Evolutionary conservation across 1,140 invertebrate genomes (phyloP), one percentile per base, ranked within the genome.

Genomic region (Drosophila insularis): DNA sequence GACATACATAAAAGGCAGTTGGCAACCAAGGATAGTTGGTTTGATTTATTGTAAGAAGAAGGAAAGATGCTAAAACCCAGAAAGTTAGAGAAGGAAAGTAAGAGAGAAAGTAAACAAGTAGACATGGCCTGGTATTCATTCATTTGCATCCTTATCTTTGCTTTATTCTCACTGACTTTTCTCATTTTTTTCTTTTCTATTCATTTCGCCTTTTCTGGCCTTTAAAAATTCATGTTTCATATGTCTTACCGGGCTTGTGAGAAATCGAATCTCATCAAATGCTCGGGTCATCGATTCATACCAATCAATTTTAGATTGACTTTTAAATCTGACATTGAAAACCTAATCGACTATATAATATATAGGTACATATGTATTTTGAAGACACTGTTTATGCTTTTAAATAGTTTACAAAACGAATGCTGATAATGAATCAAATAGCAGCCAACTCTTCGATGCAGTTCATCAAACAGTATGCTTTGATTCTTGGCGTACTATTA

Each of bases 1-100:
- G 55, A 58, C 55, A 35, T 21, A 58, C 55, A 35, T 13, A 50
- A 37, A 37, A n/a, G 35, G 35, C 14, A 50, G 46, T 21, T 50
- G 46, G 7, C 19, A 8, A 50, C 35, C 35, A 37, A 37, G 11
- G 35, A 37, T 37, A 37, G 35, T 37, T 37, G 35, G 35, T 37
- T 37, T 13, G 35, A 37, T 37, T 37, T 37, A 11, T 11, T n/a
- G 13, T 7, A 31, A 17, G 5, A 7, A 32, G 7, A 5, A 27
- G 5, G 13, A 58, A 3, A 2, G 11, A 14, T 10, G 7, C 0
- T 55, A 2, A 56, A 3, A 17, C 13, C 14, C n/a, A 14, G 13
- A 19, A 7, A 32, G 14, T 1, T 3, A 32, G 54, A n/a, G 1
- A 14, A 0, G 19, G 1, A 46, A 46, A 35, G 32, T 10, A 8